These are phyloP conservation scores for Peromyscus nudipes DNA, from an alignment of 2,797 vertebrate species.

Conservation along the genomic window DNA sequence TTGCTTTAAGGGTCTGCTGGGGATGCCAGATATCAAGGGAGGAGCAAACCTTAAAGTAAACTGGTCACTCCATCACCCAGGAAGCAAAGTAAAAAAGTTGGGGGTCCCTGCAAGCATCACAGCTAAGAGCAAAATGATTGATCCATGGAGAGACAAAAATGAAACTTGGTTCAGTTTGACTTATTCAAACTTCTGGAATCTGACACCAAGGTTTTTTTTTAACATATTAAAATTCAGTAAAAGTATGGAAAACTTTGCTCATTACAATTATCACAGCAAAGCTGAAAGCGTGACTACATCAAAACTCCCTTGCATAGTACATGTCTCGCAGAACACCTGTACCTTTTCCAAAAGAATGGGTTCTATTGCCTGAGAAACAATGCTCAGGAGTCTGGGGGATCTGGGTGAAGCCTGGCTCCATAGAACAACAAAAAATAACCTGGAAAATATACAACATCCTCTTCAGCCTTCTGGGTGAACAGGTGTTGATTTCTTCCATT, in stretches of 20 bases:
- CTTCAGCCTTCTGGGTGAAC: not conserved
- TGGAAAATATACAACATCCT: not conserved
- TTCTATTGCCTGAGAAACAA: not conserved
- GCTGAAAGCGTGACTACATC: not conserved
- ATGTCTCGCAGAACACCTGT: not conserved
- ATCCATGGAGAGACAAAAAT: not conserved
- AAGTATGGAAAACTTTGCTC: not conserved
- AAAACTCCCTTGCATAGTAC: not conserved
- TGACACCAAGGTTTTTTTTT: not conserved
- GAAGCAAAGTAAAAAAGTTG: not conserved
- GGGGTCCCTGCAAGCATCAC: not conserved
- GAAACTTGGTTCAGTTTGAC: not conserved
- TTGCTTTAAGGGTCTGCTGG: not conserved
- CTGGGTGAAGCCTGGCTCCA: not conserved
- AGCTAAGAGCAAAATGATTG: not conserved
- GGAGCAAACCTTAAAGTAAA: not conserved
- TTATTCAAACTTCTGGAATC: not conserved
- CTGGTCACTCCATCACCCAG: not conserved
- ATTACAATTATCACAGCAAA: not conserved
- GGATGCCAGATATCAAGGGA: not conserved
- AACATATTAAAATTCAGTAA: not conserved
- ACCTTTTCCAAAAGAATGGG: not conserved
- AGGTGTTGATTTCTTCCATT: not conserved
- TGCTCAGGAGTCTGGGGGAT: not conserved
- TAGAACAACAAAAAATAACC: not conserved